Evolutionary conservation across 2,113 vertebrate genomes (phyloP).

Genomic region (Macaca mulatta): DNA sequence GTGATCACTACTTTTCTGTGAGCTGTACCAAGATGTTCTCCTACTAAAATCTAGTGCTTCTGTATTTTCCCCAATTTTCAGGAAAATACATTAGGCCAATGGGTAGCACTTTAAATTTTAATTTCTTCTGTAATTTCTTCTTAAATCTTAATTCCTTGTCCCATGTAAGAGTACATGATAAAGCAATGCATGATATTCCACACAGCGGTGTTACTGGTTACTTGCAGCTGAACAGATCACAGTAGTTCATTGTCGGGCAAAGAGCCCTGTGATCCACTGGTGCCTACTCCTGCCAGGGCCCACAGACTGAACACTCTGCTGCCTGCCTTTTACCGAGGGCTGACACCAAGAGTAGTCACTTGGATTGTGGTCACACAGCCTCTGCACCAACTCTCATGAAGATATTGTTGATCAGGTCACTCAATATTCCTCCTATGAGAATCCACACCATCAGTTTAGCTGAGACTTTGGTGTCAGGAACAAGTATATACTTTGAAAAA

Average conservation of each 20-base stretch:
- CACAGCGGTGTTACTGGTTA: background rate
- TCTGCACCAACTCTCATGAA: background rate
- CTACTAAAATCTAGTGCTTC: background rate
- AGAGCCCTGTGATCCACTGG: background rate
- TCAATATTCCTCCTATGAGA: background rate
- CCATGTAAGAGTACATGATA: background rate
- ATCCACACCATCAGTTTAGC: background rate
- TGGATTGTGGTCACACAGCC: background rate
- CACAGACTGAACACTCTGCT: background rate
- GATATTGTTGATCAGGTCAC: background rate
- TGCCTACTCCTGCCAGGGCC: background rate
- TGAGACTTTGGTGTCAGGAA: background rate
- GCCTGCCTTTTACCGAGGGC: background rate
- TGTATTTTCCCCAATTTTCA: background rate
- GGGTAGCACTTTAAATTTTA: background rate
- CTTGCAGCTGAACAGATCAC: background rate
- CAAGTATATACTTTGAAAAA: constrained; percentile 16
- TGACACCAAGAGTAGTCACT: background rate
- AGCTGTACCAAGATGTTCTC: background rate
- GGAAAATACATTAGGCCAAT: background rate
- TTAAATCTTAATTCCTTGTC: background rate
- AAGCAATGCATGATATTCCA: background rate
- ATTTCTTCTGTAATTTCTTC: background rate
- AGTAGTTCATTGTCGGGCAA: background rate
- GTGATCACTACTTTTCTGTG: background rate